A percentile compares a stretch with the other conserved stretches of the same genome.
Conservation (phyloP, 2,888 invertebrate genomes). For the Linhomoeus sp. region DNA sequence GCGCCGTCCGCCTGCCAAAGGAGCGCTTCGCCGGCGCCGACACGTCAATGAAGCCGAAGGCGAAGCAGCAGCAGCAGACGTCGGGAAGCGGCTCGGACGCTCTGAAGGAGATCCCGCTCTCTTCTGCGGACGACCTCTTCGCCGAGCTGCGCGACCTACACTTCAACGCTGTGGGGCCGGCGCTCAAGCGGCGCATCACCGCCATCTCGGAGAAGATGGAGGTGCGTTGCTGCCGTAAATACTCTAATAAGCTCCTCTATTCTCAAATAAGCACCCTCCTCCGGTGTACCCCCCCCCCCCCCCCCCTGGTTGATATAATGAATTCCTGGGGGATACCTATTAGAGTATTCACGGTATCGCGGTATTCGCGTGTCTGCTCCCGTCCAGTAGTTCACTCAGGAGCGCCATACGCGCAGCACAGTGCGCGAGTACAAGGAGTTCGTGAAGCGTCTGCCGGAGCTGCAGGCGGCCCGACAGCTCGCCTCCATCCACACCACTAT, state of each 20-base stretch:
- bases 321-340: no score
- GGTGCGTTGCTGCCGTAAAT: conserved; percentile 14
- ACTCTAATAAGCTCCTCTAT: no score
- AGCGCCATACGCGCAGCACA: conserved; percentile 57
- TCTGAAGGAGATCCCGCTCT: conserved; percentile 39
- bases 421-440: conserved; percentile 87
- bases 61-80: background rate
- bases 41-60: background rate
- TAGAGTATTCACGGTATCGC: no score
- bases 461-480: conserved; percentile 65
- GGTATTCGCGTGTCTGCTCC: no score
- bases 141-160: conserved; percentile 74
- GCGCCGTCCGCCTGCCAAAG: conserved; percentile 43
- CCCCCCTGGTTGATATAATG: background rate
- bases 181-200: conserved; percentile 64
- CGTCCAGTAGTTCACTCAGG: no score
- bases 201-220: conserved; percentile 57
- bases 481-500: conserved; percentile 55
- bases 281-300: no score
- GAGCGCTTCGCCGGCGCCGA: conserved; percentile 50
- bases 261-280: background rate
- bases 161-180: conserved; percentile 69
- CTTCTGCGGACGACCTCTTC: conserved; percentile 70
- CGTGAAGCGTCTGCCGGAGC: conserved; percentile 64
- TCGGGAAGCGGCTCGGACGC: no score